Base-by-base conservation (phyloP, 1,140 invertebrate species). In the Drosophila sproati region DNA sequence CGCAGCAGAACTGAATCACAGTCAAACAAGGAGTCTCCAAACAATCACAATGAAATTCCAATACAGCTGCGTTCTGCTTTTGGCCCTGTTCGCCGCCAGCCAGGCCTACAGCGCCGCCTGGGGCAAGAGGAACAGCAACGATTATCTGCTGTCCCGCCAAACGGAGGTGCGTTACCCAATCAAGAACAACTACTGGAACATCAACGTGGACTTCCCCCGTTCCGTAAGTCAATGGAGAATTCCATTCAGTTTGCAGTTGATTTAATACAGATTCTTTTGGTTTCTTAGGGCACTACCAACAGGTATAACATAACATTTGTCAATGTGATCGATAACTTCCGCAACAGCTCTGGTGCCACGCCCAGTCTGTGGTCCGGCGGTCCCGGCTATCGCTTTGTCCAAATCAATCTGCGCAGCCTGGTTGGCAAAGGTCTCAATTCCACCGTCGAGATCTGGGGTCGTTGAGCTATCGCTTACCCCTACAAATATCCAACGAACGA, bases 361-460 rank as follows among this genome's bases (percentile, higher is more conserved):
- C 72, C 82, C n/a, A 62, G 31, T 4, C 48, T 92, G 0, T 80
- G 34, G 37, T 81, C 79, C 29, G 91, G 91, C 54, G 91, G 91
- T 32, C 73, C 77, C 0, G 76, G 76, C 12, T 80, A 50, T 7
- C 72, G 73, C 29, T 90, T 41, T 3, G 62, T 52, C 35, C 54
- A 64, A 34, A 3, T 92, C 20, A 90, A 87, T 48, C 79, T 92
- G 4, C 72, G 73, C 6, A 64, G 87, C 4, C 59, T 52, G 50
- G 70, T 79, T 10, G 74, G 51, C 66, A 66, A 63, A 5, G 88
- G 87, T 31, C 8, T 92, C 3, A 77, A 92, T 78, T 90, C 82
- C 28, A 92, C 88, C 31, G 59, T 92, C 7, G 82, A 92, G 63
- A 76, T 92, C 66, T 92, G 71, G 61, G 90, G 86, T 29, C 73